Conservation (phyloP, 2,113 vertebrate species). For the Panthera tigris region DNA sequence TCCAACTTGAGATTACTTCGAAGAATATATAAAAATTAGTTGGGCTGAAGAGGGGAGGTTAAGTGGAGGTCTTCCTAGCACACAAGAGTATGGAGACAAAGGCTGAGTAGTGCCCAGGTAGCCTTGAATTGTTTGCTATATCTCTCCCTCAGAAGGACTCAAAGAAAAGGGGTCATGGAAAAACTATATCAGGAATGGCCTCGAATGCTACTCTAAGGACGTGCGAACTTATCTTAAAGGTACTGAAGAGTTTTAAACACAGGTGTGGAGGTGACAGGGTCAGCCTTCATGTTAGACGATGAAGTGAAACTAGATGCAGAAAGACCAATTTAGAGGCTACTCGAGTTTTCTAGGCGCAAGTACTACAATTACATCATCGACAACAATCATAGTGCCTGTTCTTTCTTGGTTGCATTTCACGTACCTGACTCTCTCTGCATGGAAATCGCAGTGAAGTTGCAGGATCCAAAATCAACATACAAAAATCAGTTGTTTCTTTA, state of each 20-base stretch:
- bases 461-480: neutral
- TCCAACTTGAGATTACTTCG: neutral
- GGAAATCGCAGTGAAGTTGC: neutral
- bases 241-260: neutral
- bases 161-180: neutral
- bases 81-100: neutral
- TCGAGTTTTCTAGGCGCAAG: neutral
- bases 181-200: neutral
- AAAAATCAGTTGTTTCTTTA: neutral
- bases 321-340: neutral
- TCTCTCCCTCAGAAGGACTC: neutral
- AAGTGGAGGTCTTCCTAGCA: neutral
- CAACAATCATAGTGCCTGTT: neutral
- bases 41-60: neutral
- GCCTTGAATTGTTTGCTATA: neutral
- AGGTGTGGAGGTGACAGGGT: neutral
- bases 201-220: neutral
- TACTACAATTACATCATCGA: neutral
- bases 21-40: conserved; percentile 1
- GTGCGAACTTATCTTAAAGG: neutral
- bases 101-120: neutral
- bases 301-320: neutral
- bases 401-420: neutral
- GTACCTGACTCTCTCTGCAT: neutral
- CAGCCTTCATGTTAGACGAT: neutral